These are phyloP conservation scores for Butorides virescens DNA, from an alignment of 2,113 vertebrate species.

Conservation along the genomic window DNA sequence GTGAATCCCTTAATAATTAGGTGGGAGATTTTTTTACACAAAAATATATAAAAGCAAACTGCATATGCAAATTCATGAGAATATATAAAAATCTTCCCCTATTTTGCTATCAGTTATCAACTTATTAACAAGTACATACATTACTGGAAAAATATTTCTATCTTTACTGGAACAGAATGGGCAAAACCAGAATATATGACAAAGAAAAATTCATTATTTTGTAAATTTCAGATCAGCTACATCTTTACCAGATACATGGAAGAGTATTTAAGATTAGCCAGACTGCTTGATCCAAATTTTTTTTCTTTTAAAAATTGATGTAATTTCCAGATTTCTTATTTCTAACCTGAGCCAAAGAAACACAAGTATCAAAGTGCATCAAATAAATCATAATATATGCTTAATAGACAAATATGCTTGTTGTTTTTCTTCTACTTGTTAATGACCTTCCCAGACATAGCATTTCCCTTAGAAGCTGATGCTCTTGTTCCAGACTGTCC, in stretches of 20 bases:
- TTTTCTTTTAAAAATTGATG: neutral
- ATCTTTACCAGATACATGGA: neutral
- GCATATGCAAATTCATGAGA: neutral
- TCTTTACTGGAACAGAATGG: neutral
- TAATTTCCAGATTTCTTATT: constrained; percentile 1
- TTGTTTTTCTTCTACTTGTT: neutral
- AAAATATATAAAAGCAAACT: neutral
- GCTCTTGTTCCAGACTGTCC: neutral
- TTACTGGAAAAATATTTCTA: neutral
- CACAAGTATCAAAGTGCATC: neutral
- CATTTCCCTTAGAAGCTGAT: neutral
- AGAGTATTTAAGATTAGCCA: neutral
- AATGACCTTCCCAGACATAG: neutral
- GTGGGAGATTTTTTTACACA: neutral
- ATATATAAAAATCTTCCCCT: neutral
- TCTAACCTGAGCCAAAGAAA: neutral
- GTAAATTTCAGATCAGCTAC: neutral
- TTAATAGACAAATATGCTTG: neutral
- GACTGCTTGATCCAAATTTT: neutral
- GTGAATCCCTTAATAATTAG: neutral
- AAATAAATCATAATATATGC: neutral
- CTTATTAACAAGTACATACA: neutral
- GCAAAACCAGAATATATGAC: neutral
- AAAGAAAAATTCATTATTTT: neutral
- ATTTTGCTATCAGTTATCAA: neutral